Percentiles rank a stretch among this genome's conserved stretches.
phyloP scores from a whole-genome alignment of 2,888 invertebrate genomes.

The Hypena proboscidalis region DNA sequence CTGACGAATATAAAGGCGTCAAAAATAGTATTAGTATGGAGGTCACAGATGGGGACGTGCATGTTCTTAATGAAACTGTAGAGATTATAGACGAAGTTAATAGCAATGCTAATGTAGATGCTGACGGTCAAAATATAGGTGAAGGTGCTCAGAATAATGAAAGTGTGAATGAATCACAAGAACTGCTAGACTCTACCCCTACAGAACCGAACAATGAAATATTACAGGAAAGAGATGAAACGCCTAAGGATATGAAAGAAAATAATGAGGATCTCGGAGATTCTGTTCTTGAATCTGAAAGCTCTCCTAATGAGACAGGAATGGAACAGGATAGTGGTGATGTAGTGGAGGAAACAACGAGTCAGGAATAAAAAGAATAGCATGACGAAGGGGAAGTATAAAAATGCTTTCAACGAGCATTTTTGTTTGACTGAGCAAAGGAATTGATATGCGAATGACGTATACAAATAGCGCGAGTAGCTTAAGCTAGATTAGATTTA shows the following conservation, averaged over 20 bases:
- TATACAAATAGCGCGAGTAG: conserved; percentile 32
- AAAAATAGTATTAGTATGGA: conserved; percentile 78
- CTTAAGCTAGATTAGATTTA: conserved; percentile 25
- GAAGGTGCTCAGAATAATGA: conserved; percentile 21
- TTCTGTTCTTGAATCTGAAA: not conserved
- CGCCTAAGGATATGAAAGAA: conserved; percentile 1
- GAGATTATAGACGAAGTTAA: conserved; percentile 57
- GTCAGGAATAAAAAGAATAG: conserved; percentile 3
- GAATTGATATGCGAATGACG: conserved; percentile 36
- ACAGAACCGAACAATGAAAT: conserved; percentile 7
- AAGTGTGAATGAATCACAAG: conserved; percentile 12
- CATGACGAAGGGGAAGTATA: conserved; percentile 12
- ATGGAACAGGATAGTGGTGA: conserved; percentile 5
- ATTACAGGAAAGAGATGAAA: conserved; percentile 2
- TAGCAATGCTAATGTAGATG: conserved; percentile 27
- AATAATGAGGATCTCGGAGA: conserved; percentile 9
- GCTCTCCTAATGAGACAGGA: not conserved
- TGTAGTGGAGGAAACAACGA: conserved; percentile 7
- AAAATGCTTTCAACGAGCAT: conserved; percentile 19
- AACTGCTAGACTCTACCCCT: conserved; percentile 8
- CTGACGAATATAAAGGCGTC: conserved; percentile 65
- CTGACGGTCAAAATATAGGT: conserved; percentile 29
- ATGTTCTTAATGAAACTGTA: conserved; percentile 67
- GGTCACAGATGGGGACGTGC: conserved; percentile 69
- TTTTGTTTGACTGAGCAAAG: conserved; percentile 32